phyloP scores from a whole-genome alignment of 2,113 vertebrate species.

The Gila orcuttii region DNA sequence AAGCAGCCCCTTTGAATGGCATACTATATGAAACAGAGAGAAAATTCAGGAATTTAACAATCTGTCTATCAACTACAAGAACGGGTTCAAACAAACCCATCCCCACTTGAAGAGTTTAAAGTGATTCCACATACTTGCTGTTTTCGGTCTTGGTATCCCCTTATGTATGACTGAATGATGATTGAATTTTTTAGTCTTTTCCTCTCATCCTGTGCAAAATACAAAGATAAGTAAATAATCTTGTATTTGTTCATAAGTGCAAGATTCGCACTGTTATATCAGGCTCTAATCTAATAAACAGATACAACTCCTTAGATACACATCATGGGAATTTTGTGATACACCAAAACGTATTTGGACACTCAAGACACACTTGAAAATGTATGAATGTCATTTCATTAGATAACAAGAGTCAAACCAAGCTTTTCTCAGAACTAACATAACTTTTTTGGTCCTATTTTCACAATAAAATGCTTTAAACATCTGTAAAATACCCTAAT shows the following conservation, averaged over 20 bases:
- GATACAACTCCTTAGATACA: background rate
- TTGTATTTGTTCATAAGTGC: background rate
- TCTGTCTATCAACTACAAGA: background rate
- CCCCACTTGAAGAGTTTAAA: background rate
- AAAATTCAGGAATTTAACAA: background rate
- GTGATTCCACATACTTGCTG: slow-evolving; percentile 81
- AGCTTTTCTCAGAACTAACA: background rate
- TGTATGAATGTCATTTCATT: background rate
- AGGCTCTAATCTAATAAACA: background rate
- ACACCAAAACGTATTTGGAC: background rate
- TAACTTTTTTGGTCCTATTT: background rate
- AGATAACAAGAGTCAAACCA: background rate
- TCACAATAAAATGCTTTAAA: background rate
- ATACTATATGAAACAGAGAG: slow-evolving; percentile 74
- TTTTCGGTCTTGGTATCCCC: slow-evolving; percentile 92
- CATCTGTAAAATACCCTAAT: background rate
- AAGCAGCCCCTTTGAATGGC: slow-evolving; percentile 89
- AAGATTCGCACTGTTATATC: background rate
- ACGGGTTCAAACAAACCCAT: background rate
- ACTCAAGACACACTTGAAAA: background rate
- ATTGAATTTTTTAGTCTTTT: slow-evolving; percentile 94
- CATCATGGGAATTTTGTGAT: background rate
- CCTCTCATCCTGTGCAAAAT: slow-evolving; percentile 85
- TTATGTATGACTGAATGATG: slow-evolving; percentile 95
- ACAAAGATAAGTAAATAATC: background rate